A percentile compares a stretch with the other conserved stretches of the same genome.
These are phyloP conservation scores for Gymnopithys bicolor DNA, from an alignment of 2,797 vertebrate species.

Conservation along the genomic window DNA sequence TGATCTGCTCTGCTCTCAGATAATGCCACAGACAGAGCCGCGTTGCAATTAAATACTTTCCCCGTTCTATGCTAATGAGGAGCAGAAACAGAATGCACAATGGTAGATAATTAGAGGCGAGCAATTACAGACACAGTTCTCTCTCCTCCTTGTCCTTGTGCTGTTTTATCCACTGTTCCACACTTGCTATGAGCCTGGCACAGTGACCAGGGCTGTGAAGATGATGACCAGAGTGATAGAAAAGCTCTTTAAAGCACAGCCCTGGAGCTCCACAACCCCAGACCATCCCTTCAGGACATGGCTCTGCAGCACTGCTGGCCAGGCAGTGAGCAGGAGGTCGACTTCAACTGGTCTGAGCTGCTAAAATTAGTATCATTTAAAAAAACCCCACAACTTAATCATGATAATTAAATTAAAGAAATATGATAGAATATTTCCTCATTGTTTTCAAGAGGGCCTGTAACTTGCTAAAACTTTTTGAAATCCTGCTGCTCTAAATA, in stretches of 20 bases:
- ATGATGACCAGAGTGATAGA: background rate
- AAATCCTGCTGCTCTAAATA: background rate
- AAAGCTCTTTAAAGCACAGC: background rate
- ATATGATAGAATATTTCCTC: background rate
- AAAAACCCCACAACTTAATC: background rate
- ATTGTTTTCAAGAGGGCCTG: background rate
- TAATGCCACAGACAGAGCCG: background rate
- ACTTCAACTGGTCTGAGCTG: background rate
- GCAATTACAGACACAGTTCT: background rate
- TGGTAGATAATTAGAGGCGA: background rate
- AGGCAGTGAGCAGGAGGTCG: background rate
- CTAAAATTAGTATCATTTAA: background rate
- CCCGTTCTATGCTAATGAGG: background rate
- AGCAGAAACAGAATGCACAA: background rate
- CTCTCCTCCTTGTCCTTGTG: background rate
- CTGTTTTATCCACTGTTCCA: background rate
- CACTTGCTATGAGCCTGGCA: background rate
- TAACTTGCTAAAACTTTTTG: background rate
- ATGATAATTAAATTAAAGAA: background rate
- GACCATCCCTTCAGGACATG: rapidly evolving
- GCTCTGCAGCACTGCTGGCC: background rate
- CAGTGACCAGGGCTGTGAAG: background rate
- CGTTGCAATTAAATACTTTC: slow-evolving; percentile 8
- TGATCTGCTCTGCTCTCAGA: background rate
- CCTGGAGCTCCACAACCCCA: background rate